Base-by-base conservation (phyloP, 2,113 vertebrate genomes). In the Hymenochirus boettgeri region DNA sequence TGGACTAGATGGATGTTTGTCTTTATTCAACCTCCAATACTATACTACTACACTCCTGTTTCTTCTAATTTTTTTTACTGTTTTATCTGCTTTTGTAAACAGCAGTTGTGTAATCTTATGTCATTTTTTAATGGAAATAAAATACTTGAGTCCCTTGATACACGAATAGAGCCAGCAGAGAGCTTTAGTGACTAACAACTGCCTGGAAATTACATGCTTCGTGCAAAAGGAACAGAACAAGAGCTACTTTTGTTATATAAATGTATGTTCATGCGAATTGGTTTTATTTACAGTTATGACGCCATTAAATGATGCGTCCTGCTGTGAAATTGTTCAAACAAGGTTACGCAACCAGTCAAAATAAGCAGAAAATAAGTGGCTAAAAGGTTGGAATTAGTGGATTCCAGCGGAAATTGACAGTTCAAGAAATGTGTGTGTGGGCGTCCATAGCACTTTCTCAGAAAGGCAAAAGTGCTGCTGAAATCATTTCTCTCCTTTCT, bases 121-220 rank as follows among this genome's bases (percentile, higher is more conserved):
- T 29, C 55, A 65, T 65, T 33, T 57, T 13, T 65, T 29, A 51
- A 3, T 37, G 53, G 53, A 57, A 57, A 27, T 57, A 65, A 57
- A 57, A 31, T 26, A 58, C 12, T 29, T 12, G 7, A 47, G 24
- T 57, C 63, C 63, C 63, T 25, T 57, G 54, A 57, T 57, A 50
- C 24, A 57, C 33, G 15, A 46, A 31, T 18, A 13, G 9, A 33
- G 61, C 19, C 50, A 45, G 23, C 55, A 51, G 63, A 39, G 54
- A 37, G 23, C 55, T 51, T 29, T 29, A 7, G 22, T 51, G 45
- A 58, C 22, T 51, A 54, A 58, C 31, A 39, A 17, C 26, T 21
- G 35, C 24, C 26, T 31, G 7, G 63, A 66, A 39, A 48, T 37
- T 27, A 12, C 45, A 29, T 48, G 53, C 21, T 23, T 58, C n/a